Evolutionary conservation across 2,797 vertebrate genomes (phyloP).

Genomic region (Myripristis murdjan): DNA sequence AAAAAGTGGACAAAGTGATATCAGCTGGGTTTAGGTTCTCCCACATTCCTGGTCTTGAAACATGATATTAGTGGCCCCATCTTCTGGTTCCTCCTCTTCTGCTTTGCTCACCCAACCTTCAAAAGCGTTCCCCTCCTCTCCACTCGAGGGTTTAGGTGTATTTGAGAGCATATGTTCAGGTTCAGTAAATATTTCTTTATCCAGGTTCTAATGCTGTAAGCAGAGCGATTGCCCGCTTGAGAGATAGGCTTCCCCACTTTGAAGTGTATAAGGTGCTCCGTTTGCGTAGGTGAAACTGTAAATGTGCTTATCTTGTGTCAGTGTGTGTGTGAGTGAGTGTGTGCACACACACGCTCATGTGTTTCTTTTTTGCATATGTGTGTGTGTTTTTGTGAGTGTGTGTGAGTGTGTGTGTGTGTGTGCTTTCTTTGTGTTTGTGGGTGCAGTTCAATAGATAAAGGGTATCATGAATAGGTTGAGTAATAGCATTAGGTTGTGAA

Average conservation of each 20-base stretch:
- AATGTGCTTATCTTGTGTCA: conserved; percentile 75
- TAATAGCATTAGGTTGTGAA: conserved; percentile 63
- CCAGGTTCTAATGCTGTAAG: conserved; percentile 65
- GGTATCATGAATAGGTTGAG: conserved; percentile 64
- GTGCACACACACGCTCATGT: too few relatives aligned
- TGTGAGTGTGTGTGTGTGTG: too few relatives aligned
- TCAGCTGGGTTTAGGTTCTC: conserved; percentile 37
- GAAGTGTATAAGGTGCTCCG: conserved; percentile 69
- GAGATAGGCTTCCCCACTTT: conserved; percentile 73
- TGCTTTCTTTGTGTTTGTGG: too few relatives aligned
- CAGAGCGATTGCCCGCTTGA: conserved; percentile 52
- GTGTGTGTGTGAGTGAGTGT: conserved; percentile 29
- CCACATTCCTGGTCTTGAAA: conserved; percentile 4
- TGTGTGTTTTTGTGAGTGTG: too few relatives aligned
- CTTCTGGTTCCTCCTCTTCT: conserved; percentile 22
- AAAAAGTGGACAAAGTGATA: conserved; percentile 39
- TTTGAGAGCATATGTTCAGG: conserved; percentile 68
- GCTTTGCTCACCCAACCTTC: conserved; percentile 37
- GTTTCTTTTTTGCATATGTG: too few relatives aligned
- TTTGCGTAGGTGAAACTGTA: conserved; percentile 73
- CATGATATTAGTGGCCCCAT: neutral
- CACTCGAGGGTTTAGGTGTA: conserved; percentile 53
- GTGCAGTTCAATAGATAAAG: conserved; percentile 69
- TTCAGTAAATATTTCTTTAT: conserved; percentile 73
- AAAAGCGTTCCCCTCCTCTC: conserved; percentile 40